Evolutionary conservation across 1,140 invertebrate genomes (phyloP), one percentile per base, ranked within the genome.

Genomic region (Scaptomyza pallida): DNA sequence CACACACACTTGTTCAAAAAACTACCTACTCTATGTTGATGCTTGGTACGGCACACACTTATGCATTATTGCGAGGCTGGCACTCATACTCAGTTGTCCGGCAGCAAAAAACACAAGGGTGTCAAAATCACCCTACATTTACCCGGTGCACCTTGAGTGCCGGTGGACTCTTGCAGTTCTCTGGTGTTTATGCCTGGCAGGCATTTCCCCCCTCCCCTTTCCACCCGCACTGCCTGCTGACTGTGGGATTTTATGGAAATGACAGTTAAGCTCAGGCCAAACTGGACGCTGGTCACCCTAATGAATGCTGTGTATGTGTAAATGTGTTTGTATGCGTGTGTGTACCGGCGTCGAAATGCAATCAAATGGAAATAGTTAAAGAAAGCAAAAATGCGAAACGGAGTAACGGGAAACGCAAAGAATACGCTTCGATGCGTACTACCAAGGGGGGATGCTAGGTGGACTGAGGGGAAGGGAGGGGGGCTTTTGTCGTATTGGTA

Each of bases 301-400:
- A 85, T 85, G 82, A 81, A 77, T 74, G 73, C 48, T 40, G 59
- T 61, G 50, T 26, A 30, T 52, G 16, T 45, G 13, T 12, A 8
- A 5, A 21, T 23, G 17, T 10, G 44, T 44, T 40, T 47, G 57
- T 48, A 41, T 41, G 23, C 44, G 45, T 45, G 45, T 10, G 19
- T 43, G 35, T 40, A 65, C 62, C 77, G 61, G 69, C 78, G 78
- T 57, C 63, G 54, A 76, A 77, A 81, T 88, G 81, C 81, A 86
- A 82, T 86, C 82, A 88, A 88, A 88, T 86, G 81, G 81, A 86
- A 86, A 86, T 86, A 76, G 80, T 85, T 85, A 80, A 74, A 79
- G 79, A 81, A 81, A 77, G 62, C 50, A 56, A 57, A 72, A 57
- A 33, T 54, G 52, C 4, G 12, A 37, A 40, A 8, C 8, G 26